These are phyloP conservation scores for Calliscelio sp. DNA, from an alignment of 2,888 invertebrate genomes.

Conservation along the genomic window DNA sequence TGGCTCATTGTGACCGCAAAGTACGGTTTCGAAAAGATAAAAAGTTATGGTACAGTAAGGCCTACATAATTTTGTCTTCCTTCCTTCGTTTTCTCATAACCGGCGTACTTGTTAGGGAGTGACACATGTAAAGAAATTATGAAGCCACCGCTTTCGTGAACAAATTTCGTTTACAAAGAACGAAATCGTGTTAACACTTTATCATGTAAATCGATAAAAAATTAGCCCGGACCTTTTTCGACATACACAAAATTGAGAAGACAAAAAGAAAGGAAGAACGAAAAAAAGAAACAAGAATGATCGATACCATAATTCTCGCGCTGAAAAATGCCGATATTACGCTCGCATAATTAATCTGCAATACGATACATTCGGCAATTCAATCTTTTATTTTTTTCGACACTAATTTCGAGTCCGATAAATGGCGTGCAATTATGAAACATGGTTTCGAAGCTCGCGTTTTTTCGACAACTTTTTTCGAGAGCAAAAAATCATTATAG, in stretches of 20 bases:
- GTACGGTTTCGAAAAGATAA: conserved; percentile 68
- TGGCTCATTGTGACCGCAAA: conserved; percentile 67
- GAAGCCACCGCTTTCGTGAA: conserved; percentile 56
- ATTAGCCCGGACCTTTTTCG: conserved; percentile 2
- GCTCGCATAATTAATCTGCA: conserved; percentile 45
- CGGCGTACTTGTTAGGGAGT: conserved; percentile 67
- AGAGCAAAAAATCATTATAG: conserved; percentile 43
- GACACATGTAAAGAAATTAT: conserved; percentile 70
- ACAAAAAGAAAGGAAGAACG: background rate
- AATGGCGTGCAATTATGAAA: conserved; percentile 49
- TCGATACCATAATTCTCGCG: conserved; percentile 2
- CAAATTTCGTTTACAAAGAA: conserved; percentile 49
- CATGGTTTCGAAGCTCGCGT: background rate
- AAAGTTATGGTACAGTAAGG: conserved; percentile 67
- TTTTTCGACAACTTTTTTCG: background rate
- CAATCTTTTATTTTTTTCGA: conserved; percentile 50
- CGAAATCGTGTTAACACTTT: conserved; percentile 61
- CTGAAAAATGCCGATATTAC: conserved; percentile 33
- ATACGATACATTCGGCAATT: conserved; percentile 43
- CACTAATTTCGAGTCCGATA: conserved; percentile 35
- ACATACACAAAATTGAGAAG: background rate
- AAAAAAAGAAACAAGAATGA: background rate
- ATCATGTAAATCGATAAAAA: conserved; percentile 64
- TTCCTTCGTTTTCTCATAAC: conserved; percentile 65
- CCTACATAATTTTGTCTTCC: conserved; percentile 70